phyloP scores from a whole-genome alignment of 92 coral and sea anemone genomes.

The Porites cylindrica region DNA sequence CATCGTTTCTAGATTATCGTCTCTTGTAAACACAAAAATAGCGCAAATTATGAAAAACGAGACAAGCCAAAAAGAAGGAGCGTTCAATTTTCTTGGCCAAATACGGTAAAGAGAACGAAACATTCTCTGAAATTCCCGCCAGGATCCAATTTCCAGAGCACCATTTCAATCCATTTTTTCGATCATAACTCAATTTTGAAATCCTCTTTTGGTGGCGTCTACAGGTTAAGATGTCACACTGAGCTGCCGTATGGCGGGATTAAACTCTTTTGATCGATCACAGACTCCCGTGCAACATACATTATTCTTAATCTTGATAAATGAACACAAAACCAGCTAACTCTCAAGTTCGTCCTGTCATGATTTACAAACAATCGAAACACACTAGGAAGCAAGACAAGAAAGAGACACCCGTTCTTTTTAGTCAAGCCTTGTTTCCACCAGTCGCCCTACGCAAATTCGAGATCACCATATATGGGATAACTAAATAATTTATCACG shows the following conservation, averaged over 20 bases:
- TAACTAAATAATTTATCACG: slow-evolving; percentile 30
- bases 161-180: slow-evolving; percentile 39
- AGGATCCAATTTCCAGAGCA: not conserved
- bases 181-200: not conserved
- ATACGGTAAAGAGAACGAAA: slow-evolving; percentile 45
- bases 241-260: not conserved
- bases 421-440: slow-evolving; percentile 32
- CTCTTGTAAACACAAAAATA: slow-evolving; percentile 44
- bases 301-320: slow-evolving; percentile 11
- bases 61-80: slow-evolving; percentile 47
- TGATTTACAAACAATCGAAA: slow-evolving; percentile 34
- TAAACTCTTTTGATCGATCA: slow-evolving; percentile 5
- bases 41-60: slow-evolving; percentile 56
- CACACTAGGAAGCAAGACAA: not conserved
- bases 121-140: slow-evolving; percentile 55
- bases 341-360: slow-evolving; percentile 8
- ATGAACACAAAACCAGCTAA: slow-evolving; percentile 3
- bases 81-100: slow-evolving; percentile 33
- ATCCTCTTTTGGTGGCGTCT: slow-evolving; percentile 17
- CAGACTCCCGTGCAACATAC: not conserved
- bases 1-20: slow-evolving; percentile 9
- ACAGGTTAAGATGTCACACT: not conserved
- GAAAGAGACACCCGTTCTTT: slow-evolving; percentile 22
- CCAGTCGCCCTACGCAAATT: slow-evolving; percentile 21
- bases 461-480: slow-evolving; percentile 28